Conservation (phyloP, 2,113 vertebrate species). For the Lasiurus borealis region DNA sequence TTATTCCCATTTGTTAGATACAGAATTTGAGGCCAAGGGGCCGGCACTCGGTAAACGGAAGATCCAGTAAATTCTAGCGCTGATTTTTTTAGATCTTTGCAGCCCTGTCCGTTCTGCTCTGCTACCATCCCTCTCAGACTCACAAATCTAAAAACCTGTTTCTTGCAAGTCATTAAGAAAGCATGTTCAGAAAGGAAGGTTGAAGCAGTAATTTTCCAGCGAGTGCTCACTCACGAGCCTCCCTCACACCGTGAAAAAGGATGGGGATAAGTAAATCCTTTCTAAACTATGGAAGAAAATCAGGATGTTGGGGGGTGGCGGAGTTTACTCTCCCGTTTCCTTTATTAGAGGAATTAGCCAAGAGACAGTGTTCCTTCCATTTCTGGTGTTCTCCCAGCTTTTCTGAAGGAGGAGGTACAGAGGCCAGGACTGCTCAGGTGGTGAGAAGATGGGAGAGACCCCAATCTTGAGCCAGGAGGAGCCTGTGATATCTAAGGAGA, state of each 20-base stretch:
- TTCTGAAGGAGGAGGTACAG: conserved; percentile 14
- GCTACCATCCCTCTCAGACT: neutral
- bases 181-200: conserved; percentile 34
- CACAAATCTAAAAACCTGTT: conserved; percentile 25
- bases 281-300: conserved; percentile 18
- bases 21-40: neutral
- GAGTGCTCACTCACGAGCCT: conserved; percentile 18
- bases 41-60: conserved; percentile 15
- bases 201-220: conserved; percentile 56
- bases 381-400: conserved; percentile 33
- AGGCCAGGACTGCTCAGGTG: neutral
- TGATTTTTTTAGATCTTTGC: conserved; percentile 40
- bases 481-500: neutral
- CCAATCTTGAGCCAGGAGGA: neutral
- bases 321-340: neutral
- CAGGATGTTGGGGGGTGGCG: neutral
- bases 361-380: conserved; percentile 19
- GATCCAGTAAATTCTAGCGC: neutral
- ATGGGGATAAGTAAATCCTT: conserved; percentile 47
- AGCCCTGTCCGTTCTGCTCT: neutral
- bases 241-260: conserved; percentile 52
- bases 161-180: conserved; percentile 42
- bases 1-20: conserved; percentile 23
- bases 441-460: neutral
- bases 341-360: conserved; percentile 55